These are phyloP conservation scores for Diachasmimorpha longicaudata DNA, from an alignment of 1,140 invertebrate species.

Conservation along the genomic window DNA sequence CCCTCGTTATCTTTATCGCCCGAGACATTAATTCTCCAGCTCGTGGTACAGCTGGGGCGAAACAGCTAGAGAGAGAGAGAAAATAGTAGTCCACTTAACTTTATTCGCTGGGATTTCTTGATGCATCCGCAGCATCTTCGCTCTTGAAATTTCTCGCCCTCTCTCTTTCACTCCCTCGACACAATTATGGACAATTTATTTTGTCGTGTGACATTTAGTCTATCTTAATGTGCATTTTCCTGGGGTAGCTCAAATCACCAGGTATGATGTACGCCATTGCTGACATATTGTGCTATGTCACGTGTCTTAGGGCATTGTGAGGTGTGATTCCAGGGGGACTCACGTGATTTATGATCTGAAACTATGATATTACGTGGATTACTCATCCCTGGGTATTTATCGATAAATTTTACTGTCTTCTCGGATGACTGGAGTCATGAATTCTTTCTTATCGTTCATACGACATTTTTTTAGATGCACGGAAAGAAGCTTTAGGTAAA, in stretches of 20 bases:
- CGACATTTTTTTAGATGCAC: too few relatives aligned
- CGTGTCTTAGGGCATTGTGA: too few relatives aligned
- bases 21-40: conserved; percentile 3
- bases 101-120: neutral
- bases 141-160: neutral
- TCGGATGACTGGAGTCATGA: too few relatives aligned
- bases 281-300: too few relatives aligned
- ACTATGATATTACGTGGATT: too few relatives aligned
- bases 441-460: too few relatives aligned
- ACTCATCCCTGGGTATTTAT: too few relatives aligned
- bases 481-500: too few relatives aligned
- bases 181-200: neutral
- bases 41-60: neutral
- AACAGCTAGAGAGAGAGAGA: neutral
- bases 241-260: neutral
- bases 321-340: too few relatives aligned
- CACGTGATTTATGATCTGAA: too few relatives aligned
- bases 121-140: neutral
- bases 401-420: too few relatives aligned
- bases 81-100: neutral
- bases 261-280: neutral
- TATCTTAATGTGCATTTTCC: neutral
- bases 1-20: conserved; percentile 15
- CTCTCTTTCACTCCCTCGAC: neutral
- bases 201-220: neutral